phyloP scores from a whole-genome alignment of 2,888 invertebrate genomes.

The Nomada fucata region DNA sequence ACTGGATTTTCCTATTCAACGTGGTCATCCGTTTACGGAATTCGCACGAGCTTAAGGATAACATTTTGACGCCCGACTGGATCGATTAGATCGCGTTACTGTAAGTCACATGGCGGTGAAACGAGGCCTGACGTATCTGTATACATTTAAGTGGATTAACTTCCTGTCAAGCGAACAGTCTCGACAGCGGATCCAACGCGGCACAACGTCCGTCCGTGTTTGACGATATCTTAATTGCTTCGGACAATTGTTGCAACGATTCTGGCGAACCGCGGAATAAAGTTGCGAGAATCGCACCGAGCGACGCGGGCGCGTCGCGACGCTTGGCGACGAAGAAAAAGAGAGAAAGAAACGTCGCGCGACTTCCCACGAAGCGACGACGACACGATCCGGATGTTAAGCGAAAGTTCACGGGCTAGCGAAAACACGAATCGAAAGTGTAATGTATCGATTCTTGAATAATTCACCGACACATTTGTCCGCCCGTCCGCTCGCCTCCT shows the following conservation, averaged over 20 bases:
- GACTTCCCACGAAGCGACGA: constrained; percentile 16
- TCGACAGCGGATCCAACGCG: constrained; percentile 29
- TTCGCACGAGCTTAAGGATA: constrained; percentile 14
- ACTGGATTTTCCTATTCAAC: constrained; percentile 61
- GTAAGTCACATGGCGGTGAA: not conserved
- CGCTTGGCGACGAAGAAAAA: too few relatives aligned
- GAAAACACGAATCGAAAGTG: constrained; percentile 30
- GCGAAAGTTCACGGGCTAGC: constrained; percentile 35
- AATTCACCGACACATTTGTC: not conserved
- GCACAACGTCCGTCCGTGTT: too few relatives aligned
- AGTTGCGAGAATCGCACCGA: too few relatives aligned
- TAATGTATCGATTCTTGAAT: constrained; percentile 33
- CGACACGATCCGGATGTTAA: constrained; percentile 59
- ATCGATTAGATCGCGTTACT: constrained; percentile 30
- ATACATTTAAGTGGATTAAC: constrained; percentile 40
- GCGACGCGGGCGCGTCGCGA: too few relatives aligned
- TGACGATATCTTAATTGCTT: not conserved
- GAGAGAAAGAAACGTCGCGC: not conserved
- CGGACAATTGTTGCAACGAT: too few relatives aligned
- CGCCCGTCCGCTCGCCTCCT: constrained; percentile 5
- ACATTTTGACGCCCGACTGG: constrained; percentile 42
- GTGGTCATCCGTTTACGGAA: constrained; percentile 45
- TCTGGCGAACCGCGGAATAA: too few relatives aligned
- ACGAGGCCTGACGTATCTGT: not conserved
- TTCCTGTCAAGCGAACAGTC: constrained; percentile 19